phyloP scores from a whole-genome alignment of 2,888 invertebrate genomes.

The Pinctada fucata region DNA sequence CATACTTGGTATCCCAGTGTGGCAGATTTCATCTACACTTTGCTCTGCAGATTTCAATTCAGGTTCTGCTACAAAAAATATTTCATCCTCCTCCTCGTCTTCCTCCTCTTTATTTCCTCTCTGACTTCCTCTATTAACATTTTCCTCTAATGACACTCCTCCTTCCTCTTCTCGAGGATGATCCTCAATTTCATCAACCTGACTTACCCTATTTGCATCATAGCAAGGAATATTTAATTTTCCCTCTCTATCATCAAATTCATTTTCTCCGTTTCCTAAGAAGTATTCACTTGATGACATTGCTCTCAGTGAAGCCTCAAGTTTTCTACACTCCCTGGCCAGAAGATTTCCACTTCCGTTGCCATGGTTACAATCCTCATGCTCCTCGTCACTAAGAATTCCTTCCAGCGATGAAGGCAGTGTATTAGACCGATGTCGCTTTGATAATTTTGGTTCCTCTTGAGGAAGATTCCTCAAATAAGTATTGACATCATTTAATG shows the following conservation, averaged over 20 bases:
- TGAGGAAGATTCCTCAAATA: background rate
- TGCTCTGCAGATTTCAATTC: background rate
- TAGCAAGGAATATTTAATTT: background rate
- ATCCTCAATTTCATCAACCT: constrained; percentile 21
- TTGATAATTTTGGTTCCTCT: background rate
- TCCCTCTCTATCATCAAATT: constrained; percentile 32
- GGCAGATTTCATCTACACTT: background rate
- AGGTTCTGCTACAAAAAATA: background rate
- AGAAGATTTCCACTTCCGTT: constrained; percentile 2
- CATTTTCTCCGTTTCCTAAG: constrained; percentile 10
- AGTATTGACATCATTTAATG: background rate
- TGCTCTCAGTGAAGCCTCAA: constrained; percentile 54
- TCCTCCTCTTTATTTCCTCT: constrained; percentile 5
- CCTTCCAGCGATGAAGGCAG: constrained; percentile 28
- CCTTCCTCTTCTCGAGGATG: background rate
- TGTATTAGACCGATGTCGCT: constrained; percentile 35
- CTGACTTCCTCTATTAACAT: background rate
- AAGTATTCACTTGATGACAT: constrained; percentile 46
- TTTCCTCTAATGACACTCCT: background rate
- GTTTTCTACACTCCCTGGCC: constrained; percentile 52
- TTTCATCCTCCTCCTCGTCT: background rate
- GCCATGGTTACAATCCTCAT: background rate
- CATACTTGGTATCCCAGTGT: background rate
- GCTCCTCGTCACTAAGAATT: constrained; percentile 5
- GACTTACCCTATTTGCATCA: background rate